Conservation (phyloP, 2,113 vertebrate genomes). For the Rhegmatorhina hoffmannsi region DNA sequence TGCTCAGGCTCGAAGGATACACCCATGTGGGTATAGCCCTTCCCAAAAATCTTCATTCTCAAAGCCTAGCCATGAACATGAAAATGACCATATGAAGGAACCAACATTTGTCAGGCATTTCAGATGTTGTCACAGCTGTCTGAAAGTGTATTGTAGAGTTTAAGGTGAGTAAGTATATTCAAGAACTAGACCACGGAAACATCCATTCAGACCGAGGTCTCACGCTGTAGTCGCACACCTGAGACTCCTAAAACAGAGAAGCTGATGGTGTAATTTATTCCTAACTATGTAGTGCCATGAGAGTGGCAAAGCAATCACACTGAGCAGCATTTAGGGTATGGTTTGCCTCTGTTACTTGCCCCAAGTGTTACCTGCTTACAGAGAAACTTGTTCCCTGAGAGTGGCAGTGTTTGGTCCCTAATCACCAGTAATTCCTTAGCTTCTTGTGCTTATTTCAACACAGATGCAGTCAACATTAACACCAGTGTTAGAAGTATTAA, state of each 20-base stretch:
- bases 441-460: not conserved
- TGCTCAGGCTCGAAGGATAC: too few species aligned
- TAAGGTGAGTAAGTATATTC: not conserved
- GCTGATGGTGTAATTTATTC: not conserved
- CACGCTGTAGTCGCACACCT: not conserved
- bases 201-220: not conserved
- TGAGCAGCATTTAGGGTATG: not conserved
- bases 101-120: not conserved
- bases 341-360: not conserved
- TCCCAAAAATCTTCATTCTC: too few species aligned
- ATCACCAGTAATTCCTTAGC: not conserved
- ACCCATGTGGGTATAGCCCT: too few species aligned
- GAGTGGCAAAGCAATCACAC: not conserved
- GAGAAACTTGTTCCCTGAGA: not conserved
- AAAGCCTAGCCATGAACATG: too few species aligned
- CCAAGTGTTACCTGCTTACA: not conserved
- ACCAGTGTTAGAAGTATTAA: not conserved
- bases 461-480: not conserved
- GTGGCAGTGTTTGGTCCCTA: not conserved
- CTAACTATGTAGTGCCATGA: not conserved
- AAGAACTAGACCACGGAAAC: not conserved
- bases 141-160: not conserved
- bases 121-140: not conserved
- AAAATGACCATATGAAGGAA: not conserved
- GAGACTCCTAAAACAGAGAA: not conserved